Evolutionary conservation across 1,140 invertebrate genomes (phyloP), one percentile per base, ranked within the genome.

Genomic region (Caenorhabditis inopinata): DNA sequence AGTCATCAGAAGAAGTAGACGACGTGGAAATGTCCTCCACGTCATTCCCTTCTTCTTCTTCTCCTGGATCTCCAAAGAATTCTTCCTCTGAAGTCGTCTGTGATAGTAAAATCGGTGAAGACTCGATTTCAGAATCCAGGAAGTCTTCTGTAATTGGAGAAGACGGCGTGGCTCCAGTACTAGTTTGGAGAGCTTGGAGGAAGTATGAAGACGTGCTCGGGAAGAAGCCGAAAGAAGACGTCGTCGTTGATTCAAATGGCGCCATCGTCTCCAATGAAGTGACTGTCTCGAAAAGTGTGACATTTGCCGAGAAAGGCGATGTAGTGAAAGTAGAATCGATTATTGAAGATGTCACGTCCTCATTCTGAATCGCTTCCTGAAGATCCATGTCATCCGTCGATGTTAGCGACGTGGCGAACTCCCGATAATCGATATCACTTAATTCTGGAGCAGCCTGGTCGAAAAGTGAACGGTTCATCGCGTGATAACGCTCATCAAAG

Each of bases 321-420:
- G 58, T 68, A 32, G 58, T 38, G 7, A 9, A 42, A 21, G 14
- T 32, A 14, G 5, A 21, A 7, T 7, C 38, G 11, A 68, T 21
- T 32, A 21, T 32, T 29, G 58, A 68, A 38, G 58, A 58, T 16
- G 51, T 58, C 27, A 32, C 27, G 27, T 58, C 58, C 23, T 68
- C 58, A 23, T n/a, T 9, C n/a, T 38, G 16, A 1, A 68, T 18
- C 11, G 58, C 32, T 12, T 38, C 38, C 58, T 68, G 58, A 21
- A 68, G 58, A 9, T 38, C 58, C 29, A 68, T n/a, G 58, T 68
- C 58, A 68, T 68, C 58, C 11, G 58, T 5, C 35, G 58, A 42
- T 1, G 27, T 16, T 14, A 23, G 14, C 7, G 21, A 11, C 18
- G 2, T 6, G 18, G 49, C 7, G 6, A 51, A 11, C 11, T 32